Percentiles rank a stretch among this genome's conserved stretches.
These are phyloP conservation scores for Odobenus rosmarus DNA, from an alignment of 2,113 vertebrate species.

Conservation along the genomic window DNA sequence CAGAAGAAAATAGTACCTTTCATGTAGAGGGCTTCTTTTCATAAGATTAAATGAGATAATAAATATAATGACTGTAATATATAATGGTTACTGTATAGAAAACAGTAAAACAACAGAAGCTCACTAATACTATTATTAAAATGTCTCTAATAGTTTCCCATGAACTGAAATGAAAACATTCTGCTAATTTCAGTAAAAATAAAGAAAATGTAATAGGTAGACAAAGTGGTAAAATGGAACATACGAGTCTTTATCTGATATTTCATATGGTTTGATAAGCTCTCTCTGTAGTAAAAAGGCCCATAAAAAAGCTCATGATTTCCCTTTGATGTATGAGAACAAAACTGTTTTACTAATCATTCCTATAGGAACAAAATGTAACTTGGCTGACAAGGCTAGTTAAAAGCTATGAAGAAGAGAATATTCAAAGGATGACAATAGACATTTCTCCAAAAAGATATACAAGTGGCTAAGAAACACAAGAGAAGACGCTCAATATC, in stretches of 20 bases:
- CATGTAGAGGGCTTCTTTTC: not conserved
- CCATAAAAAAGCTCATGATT: not conserved
- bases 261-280: not conserved
- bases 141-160: not conserved
- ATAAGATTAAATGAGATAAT: not conserved
- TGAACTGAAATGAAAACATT: not conserved
- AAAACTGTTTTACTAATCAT: not conserved
- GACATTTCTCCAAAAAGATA: not conserved
- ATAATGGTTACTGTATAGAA: not conserved
- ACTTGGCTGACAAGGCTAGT: not conserved
- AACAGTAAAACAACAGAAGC: not conserved
- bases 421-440: not conserved
- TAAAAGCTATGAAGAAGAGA: conserved; percentile 20
- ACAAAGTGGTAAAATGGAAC: not conserved
- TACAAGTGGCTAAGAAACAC: not conserved
- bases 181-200: conserved; percentile 5
- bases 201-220: not conserved
- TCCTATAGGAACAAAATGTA: not conserved
- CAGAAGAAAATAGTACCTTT: not conserved
- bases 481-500: not conserved
- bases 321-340: not conserved
- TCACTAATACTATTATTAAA: conserved; percentile 1
- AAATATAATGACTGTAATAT: not conserved
- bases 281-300: not conserved
- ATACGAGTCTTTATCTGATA: not conserved